phyloP scores from a whole-genome alignment of 2,797 vertebrate genomes.

The Betta splendens region DNA sequence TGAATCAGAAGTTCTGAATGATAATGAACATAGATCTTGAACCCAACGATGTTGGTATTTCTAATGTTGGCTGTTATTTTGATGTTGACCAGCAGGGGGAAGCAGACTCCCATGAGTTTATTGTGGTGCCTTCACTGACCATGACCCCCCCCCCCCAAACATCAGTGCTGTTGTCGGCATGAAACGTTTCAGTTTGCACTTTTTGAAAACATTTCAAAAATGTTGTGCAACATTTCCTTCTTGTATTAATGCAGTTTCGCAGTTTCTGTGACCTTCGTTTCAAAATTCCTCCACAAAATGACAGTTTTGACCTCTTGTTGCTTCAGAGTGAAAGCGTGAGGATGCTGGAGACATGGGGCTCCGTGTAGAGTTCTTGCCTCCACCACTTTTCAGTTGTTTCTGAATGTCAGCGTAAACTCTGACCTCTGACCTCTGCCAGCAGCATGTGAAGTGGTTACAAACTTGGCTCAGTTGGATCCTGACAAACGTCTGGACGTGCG shows the following conservation, averaged over 20 bases:
- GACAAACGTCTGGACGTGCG: constrained; percentile 53
- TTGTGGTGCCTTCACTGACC: too few relatives aligned
- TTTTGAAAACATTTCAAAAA: constrained; percentile 32
- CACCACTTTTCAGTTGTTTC: constrained; percentile 54
- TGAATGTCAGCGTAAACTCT: constrained; percentile 66
- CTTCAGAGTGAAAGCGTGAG: not conserved
- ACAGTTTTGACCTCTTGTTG: constrained; percentile 6
- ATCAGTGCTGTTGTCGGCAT: constrained; percentile 5
- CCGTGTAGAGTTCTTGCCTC: constrained; percentile 39
- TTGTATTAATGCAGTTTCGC: constrained; percentile 30
- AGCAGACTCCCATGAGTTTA: constrained; percentile 61
- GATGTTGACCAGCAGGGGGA: constrained; percentile 75
- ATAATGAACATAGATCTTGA: too few relatives aligned
- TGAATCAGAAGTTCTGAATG: too few relatives aligned
- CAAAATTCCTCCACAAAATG: constrained; percentile 11
- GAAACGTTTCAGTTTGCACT: constrained; percentile 2
- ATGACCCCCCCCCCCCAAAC: too few relatives aligned
- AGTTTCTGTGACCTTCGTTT: constrained; percentile 29
- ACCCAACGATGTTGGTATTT: too few relatives aligned
- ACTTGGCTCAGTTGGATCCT: constrained; percentile 57
- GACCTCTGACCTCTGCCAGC: constrained; percentile 75
- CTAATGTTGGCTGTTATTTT: too few relatives aligned
- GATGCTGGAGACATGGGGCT: constrained; percentile 1
- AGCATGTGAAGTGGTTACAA: constrained; percentile 86
- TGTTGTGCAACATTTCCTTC: constrained; percentile 30